Conservation (phyloP, 2,888 invertebrate species). For the Apamea monoglypha region DNA sequence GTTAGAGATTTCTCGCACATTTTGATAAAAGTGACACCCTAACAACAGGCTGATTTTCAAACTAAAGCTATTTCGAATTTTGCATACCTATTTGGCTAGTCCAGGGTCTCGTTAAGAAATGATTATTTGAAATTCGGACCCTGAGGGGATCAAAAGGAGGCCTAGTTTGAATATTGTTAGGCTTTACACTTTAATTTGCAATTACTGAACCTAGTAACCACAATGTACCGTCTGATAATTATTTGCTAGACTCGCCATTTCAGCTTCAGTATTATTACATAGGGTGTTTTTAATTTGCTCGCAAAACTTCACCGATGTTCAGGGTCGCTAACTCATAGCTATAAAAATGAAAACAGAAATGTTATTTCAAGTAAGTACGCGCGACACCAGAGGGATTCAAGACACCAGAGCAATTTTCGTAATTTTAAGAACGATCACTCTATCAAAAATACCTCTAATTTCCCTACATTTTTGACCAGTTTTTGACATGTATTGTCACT, state of each 20-base stretch:
- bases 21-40: neutral
- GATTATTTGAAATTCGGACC: constrained; percentile 11
- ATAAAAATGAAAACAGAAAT: neutral
- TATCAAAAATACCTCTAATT: no score
- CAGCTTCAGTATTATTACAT: neutral
- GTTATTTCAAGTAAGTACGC: no score
- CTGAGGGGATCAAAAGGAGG: constrained; percentile 3
- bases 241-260: neutral
- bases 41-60: neutral
- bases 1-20: neutral
- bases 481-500: no score
- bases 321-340: neutral
- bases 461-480: no score
- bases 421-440: no score
- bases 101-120: constrained; percentile 13
- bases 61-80: constrained; percentile 1
- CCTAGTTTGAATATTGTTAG: constrained; percentile 28
- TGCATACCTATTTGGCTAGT: neutral
- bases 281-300: neutral
- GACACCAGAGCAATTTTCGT: no score
- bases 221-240: neutral
- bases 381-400: no score
- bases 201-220: constrained; percentile 25
- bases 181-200: constrained; percentile 28
- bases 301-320: no score